Conservation (phyloP, 23 tunicate species). For the Ascidia mentula region DNA sequence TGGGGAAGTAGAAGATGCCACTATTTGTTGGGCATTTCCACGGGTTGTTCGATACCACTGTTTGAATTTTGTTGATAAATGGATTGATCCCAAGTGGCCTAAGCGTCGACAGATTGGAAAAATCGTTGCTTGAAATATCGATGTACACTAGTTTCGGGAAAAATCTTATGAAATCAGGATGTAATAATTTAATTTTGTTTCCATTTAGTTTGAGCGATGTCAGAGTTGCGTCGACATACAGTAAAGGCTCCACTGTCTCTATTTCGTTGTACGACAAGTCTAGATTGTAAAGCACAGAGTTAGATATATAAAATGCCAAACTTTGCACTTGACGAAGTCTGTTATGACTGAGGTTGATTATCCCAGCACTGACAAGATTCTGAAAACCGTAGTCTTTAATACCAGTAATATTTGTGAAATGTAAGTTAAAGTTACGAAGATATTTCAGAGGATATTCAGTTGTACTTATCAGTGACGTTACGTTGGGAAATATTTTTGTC, state of each 20-base stretch:
- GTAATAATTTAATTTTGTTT: neutral
- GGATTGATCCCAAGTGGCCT: too few species aligned
- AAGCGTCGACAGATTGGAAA: too few species aligned
- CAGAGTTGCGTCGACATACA: neutral
- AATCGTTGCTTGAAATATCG: too few species aligned
- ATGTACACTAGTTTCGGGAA: too few species aligned
- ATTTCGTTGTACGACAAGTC: neutral
- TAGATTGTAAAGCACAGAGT: neutral
- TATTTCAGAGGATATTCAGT: too few species aligned
- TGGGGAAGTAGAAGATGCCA: neutral
- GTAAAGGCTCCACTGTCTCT: neutral
- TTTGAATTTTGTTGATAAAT: neutral
- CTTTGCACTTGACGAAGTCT: neutral
- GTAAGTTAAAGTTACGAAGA: neutral
- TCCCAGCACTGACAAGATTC: neutral
- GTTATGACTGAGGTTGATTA: neutral
- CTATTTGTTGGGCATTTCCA: neutral
- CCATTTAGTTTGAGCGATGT: neutral
- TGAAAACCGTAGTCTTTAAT: neutral
- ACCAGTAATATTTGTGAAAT: neutral
- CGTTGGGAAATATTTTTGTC: neutral
- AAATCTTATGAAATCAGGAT: neutral
- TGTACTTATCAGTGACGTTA: too few species aligned
- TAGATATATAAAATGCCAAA: neutral
- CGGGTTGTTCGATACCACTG: too few species aligned